A percentile compares a stretch with the other conserved stretches of the same genome.
These are phyloP conservation scores for Mesochorus sp. DNA, from an alignment of 2,888 invertebrate species.

Conservation along the genomic window DNA sequence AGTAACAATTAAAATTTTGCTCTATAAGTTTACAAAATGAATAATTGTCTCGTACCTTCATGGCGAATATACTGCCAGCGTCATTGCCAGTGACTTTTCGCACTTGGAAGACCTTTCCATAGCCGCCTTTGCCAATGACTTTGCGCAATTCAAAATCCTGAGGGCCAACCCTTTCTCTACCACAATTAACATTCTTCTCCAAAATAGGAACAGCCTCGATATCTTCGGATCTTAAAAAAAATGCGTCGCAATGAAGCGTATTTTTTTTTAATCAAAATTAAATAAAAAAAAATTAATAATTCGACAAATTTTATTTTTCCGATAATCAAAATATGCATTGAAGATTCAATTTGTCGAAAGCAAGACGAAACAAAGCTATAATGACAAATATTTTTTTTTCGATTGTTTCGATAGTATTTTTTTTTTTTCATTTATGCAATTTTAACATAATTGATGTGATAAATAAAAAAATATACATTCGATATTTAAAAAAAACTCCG, in stretches of 20 bases:
- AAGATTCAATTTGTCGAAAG: too few relatives aligned
- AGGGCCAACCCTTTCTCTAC: slow-evolving; percentile 93
- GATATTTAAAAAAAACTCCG: neutral
- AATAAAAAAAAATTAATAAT: too few relatives aligned
- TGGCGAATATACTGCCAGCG: slow-evolving; percentile 88
- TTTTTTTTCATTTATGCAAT: too few relatives aligned
- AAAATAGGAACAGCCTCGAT: slow-evolving; percentile 88
- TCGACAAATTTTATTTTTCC: too few relatives aligned
- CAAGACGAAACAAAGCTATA: too few relatives aligned
- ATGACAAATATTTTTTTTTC: too few relatives aligned
- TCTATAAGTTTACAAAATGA: neutral
- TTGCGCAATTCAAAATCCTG: slow-evolving; percentile 90
- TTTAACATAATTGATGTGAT: too few relatives aligned
- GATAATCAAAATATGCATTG: too few relatives aligned
- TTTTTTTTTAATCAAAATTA: neutral
- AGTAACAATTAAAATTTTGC: too few relatives aligned
- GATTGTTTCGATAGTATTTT: too few relatives aligned
- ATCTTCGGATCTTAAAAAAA: slow-evolving; percentile 82
- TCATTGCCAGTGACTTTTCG: slow-evolving; percentile 87
- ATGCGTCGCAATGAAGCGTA: neutral
- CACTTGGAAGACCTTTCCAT: slow-evolving; percentile 88
- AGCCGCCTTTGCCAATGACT: slow-evolving; percentile 89
- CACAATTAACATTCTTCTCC: slow-evolving; percentile 92
- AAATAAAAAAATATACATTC: too few relatives aligned
- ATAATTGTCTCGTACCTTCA: slow-evolving; percentile 86